Base-by-base conservation (phyloP, 2,113 vertebrate species). In the Prunella fulvescens region DNA sequence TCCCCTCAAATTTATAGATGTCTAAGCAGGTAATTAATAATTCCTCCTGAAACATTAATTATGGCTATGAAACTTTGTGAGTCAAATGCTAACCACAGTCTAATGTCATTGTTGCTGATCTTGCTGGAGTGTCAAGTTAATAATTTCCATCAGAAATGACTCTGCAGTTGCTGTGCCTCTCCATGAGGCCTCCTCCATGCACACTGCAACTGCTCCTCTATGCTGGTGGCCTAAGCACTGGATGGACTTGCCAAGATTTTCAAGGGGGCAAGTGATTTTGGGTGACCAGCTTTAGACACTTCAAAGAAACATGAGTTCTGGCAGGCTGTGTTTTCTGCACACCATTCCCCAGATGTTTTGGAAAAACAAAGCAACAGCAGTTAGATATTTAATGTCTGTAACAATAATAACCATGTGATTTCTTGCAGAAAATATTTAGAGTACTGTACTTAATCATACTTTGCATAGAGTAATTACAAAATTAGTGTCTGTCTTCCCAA, bases 281-380 rank as follows among this genome's bases (percentile, higher is more conserved):
- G 80, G 72, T 96, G 69, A 81, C 61, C 69, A 74, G 45, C 72
- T 93, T 86, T 40, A 82, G 71, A 62, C 50, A 61, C 58, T 88
- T 83, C 56, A 81, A 93, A 93, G 64, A 42, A 86, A 26, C 40
- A 56, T 74, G 74, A 57, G 31, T 74, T 94, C 94, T 96, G 88
- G 86, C 86, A 78, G 88, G 23, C 85, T 78, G 23, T 67, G 29
- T 86, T 86, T 79, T 92, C 88, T 90, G 69, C 53, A 81, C 64
- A 85, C 86, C 78, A 86, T 91, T 88, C 58, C 88, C 83, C 80
- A 93, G 83, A 96, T 96, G 93, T 94, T 96, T 94, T 93, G 61
- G 84, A 81, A 92, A 88, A 88, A 84, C 73, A 85, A 91, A 84
- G 84, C 64, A 88, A 65, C 93, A 88, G 81, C 91, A 86, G 72